A percentile compares a stretch with the other conserved stretches of the same genome.
Evolutionary conservation across 1,140 invertebrate genomes (phyloP).

Genomic region (Zaprionus capensis): DNA sequence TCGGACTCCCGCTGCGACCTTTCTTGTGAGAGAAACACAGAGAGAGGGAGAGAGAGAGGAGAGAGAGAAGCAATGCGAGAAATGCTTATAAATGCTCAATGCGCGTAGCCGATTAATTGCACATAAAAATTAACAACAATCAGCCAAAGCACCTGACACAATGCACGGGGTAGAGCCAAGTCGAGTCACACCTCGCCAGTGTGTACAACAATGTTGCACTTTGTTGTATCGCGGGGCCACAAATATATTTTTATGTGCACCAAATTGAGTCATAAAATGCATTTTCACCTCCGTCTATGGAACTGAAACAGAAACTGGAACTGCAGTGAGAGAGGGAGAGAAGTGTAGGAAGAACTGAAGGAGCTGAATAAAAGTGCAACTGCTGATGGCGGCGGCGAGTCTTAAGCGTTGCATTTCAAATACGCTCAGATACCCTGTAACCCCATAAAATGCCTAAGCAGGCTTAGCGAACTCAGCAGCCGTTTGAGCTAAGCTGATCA

Average conservation of each 20-base stretch:
- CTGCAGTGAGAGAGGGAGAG: neutral
- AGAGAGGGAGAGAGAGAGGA: neutral
- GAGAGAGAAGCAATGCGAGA: constrained; percentile 35
- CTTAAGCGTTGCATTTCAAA: constrained; percentile 69
- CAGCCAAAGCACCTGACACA: constrained; percentile 51
- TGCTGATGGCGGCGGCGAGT: constrained; percentile 2
- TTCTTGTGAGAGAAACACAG: constrained; percentile 1
- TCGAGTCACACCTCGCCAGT: constrained; percentile 51
- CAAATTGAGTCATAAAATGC: constrained; percentile 81
- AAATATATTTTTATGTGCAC: constrained; percentile 73
- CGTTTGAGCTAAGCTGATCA: neutral
- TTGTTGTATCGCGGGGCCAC: constrained; percentile 59
- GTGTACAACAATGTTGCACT: constrained; percentile 69
- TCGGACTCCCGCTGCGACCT: constrained; percentile 30
- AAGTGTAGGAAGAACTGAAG: neutral
- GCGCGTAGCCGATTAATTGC: constrained; percentile 80
- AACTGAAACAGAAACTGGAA: constrained; percentile 13
- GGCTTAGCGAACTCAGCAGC: neutral
- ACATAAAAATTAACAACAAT: constrained; percentile 82
- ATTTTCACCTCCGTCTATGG: constrained; percentile 59
- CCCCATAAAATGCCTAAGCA: neutral
- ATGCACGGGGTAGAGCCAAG: constrained; percentile 4
- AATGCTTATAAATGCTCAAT: constrained; percentile 82
- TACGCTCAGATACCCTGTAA: constrained; percentile 30
- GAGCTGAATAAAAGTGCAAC: constrained; percentile 16